Evolutionary conservation across 2,113 vertebrate genomes (phyloP).

Genomic region (Heliornis fulica): DNA sequence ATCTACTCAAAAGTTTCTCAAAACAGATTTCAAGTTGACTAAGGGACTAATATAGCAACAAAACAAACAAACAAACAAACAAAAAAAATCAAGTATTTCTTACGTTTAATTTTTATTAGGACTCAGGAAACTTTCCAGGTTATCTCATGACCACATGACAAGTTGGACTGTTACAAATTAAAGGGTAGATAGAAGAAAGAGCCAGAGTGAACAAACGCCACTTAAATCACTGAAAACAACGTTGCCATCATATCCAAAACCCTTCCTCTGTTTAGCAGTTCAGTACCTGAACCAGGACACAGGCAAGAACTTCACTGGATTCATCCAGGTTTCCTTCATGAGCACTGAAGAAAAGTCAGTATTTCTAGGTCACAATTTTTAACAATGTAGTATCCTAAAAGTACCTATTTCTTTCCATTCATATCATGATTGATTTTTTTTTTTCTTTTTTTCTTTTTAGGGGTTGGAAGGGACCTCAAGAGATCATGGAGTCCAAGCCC

Average conservation of each 20-base stretch:
- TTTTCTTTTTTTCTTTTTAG: too few species aligned
- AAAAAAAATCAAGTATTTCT: neutral
- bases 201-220: neutral
- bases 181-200: neutral
- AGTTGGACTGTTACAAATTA: neutral
- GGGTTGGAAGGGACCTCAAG: too few species aligned
- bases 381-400: neutral
- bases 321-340: neutral
- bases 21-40: neutral
- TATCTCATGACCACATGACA: neutral
- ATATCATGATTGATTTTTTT: neutral
- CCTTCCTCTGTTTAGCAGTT: neutral
- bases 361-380: neutral
- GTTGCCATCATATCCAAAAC: fast-evolving
- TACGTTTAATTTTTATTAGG: neutral
- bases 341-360: neutral
- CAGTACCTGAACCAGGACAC: neutral
- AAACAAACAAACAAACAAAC: too few species aligned
- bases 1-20: neutral
- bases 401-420: neutral
- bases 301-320: neutral
- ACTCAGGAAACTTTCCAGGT: neutral
- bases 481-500: too few species aligned
- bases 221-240: neutral
- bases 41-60: neutral